Conservation (phyloP, 2,888 invertebrate genomes). For the Zaprionus lineosus region DNA sequence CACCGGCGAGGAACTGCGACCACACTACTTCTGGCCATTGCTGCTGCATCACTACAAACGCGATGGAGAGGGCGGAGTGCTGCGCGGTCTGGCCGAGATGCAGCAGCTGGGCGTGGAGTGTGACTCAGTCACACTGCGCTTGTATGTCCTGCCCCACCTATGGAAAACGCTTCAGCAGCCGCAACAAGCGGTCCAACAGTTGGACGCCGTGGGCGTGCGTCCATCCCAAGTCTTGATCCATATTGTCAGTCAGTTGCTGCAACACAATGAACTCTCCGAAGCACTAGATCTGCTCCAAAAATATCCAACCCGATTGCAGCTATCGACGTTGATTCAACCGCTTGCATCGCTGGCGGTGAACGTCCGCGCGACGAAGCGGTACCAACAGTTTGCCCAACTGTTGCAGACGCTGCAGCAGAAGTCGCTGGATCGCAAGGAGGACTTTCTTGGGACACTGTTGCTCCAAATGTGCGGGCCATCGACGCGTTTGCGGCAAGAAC, state of each 20-base stretch:
- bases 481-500: slow-evolving; percentile 81
- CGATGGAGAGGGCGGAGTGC: slow-evolving; percentile 84
- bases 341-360: slow-evolving; percentile 83
- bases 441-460: slow-evolving; percentile 85
- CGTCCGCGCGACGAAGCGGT: slow-evolving; percentile 82
- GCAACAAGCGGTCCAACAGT: slow-evolving; percentile 64
- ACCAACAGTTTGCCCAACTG: slow-evolving; percentile 83
- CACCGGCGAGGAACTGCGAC: slow-evolving; percentile 79
- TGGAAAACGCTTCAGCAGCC: slow-evolving; percentile 73
- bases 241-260: slow-evolving; percentile 73
- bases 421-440: slow-evolving; percentile 83
- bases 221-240: slow-evolving; percentile 68
- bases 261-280: slow-evolving; percentile 51
- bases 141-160: slow-evolving; percentile 84
- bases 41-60: slow-evolving; percentile 83
- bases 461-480: slow-evolving; percentile 83
- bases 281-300: slow-evolving; percentile 59
- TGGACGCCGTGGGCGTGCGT: slow-evolving; percentile 73
- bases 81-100: slow-evolving; percentile 85
- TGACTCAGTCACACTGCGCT: slow-evolving; percentile 85
- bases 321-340: slow-evolving; percentile 83
- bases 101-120: slow-evolving; percentile 84
- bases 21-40: slow-evolving; percentile 88
- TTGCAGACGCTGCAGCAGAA: slow-evolving; percentile 83
- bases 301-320: slow-evolving; percentile 84